Percentiles rank a stretch among this genome's conserved stretches.
phyloP scores from a whole-genome alignment of 1,140 invertebrate species.

The Aphelinus atriplicis region DNA sequence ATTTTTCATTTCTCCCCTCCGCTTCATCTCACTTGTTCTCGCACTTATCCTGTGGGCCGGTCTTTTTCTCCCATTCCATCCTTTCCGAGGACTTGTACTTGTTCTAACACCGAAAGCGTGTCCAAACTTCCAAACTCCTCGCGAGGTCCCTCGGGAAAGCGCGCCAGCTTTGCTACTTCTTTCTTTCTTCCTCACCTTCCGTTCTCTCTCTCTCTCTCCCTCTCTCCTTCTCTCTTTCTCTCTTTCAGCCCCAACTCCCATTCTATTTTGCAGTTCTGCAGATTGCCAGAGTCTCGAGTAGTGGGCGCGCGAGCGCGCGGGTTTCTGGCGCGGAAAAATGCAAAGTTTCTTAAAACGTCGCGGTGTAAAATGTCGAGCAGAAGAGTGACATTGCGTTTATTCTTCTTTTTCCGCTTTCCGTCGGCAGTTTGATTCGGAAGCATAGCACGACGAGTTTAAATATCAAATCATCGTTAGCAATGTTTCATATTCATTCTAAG shows the following conservation, averaged over 20 bases:
- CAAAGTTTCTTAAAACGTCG: slow-evolving; percentile 29
- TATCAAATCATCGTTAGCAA: too few relatives aligned
- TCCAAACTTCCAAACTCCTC: slow-evolving; percentile 53
- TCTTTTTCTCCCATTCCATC: slow-evolving; percentile 37
- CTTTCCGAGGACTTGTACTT: slow-evolving; percentile 42
- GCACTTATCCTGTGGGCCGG: slow-evolving; percentile 23
- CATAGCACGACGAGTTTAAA: too few relatives aligned
- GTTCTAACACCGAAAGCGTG: slow-evolving; percentile 49
- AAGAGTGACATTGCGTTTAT: neutral
- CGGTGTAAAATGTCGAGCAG: slow-evolving; percentile 3
- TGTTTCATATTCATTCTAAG: too few relatives aligned
- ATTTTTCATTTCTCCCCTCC: slow-evolving; percentile 39
- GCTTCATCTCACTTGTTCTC: slow-evolving; percentile 38
- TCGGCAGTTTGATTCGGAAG: neutral
- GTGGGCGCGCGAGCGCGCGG: neutral
- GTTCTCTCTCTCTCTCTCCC: neutral
- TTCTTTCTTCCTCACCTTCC: neutral
- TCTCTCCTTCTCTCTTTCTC: neutral
- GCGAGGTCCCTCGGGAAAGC: slow-evolving; percentile 10
- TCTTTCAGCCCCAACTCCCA: neutral
- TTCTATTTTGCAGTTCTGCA: slow-evolving; percentile 31
- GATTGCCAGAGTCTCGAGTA: slow-evolving; percentile 10
- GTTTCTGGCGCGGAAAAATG: slow-evolving; percentile 29
- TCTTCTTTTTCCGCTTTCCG: neutral
- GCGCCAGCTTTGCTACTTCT: neutral